A percentile compares a stretch with the other conserved stretches of the same genome.
These are phyloP conservation scores for Triplophysa bombifrons DNA, from an alignment of 2,797 vertebrate genomes.

Conservation along the genomic window DNA sequence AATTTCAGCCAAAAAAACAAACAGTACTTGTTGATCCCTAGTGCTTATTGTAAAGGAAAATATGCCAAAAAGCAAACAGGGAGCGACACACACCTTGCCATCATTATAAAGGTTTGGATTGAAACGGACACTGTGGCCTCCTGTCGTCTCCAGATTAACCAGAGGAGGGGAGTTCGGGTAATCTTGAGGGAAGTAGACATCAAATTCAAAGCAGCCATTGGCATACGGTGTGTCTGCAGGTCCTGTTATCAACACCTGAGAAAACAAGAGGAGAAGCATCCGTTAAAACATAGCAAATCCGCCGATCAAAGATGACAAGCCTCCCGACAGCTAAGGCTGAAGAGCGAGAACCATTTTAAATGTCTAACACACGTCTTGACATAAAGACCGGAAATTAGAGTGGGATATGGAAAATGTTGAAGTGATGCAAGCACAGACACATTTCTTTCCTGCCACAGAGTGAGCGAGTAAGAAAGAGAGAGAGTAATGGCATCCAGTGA, in stretches of 20 bases:
- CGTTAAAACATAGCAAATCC: background rate
- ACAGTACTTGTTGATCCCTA: background rate
- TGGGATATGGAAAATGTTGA: background rate
- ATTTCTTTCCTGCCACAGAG: background rate
- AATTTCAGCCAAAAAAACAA: background rate
- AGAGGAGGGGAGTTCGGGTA: constrained; percentile 98
- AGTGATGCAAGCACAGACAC: background rate
- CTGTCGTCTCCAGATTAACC: constrained; percentile 98
- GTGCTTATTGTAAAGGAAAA: background rate
- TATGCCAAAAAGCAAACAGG: no score
- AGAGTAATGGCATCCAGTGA: constrained; percentile 23
- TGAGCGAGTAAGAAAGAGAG: background rate
- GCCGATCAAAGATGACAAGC: background rate
- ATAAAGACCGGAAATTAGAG: background rate
- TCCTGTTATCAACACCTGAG: constrained; percentile 96
- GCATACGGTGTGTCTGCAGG: constrained; percentile 97
- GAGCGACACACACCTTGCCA: constrained; percentile 85
- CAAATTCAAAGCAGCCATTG: constrained; percentile 98
- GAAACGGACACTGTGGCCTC: constrained; percentile 96
- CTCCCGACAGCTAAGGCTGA: background rate
- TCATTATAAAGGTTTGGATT: constrained; percentile 99
- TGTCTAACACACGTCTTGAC: background rate
- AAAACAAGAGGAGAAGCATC: constrained; percentile 1
- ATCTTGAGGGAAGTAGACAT: constrained; percentile 99
- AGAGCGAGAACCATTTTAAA: background rate